Conservation (phyloP, 2,797 vertebrate genomes). For the Coregonus sp. region DNA sequence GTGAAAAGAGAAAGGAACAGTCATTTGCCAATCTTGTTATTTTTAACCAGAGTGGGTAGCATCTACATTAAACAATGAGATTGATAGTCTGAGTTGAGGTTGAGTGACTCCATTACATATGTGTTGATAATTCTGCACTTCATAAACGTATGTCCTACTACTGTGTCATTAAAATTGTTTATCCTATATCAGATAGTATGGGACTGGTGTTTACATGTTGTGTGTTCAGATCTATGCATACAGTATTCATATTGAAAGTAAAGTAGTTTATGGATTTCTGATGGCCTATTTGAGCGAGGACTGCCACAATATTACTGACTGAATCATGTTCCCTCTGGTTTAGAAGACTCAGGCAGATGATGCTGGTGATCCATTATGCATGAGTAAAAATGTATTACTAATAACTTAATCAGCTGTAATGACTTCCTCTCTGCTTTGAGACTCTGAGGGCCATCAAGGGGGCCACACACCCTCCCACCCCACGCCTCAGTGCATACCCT, state of each 20-base stretch:
- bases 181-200: no score
- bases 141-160: not conserved
- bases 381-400: constrained; percentile 60
- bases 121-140: not conserved
- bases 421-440: constrained; percentile 55
- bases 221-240: not conserved
- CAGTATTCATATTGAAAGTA: not conserved
- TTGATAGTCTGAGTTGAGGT: not conserved
- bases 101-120: not conserved
- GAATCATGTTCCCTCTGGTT: constrained; percentile 59
- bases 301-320: constrained; percentile 38
- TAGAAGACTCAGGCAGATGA: constrained; percentile 49
- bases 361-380: constrained; percentile 66
- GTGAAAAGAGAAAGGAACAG: constrained; percentile 43
- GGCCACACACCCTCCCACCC: constrained; percentile 29
- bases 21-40: constrained; percentile 46
- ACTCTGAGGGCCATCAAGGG: constrained; percentile 59
- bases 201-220: not conserved
- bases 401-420: constrained; percentile 73
- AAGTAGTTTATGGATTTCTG: not conserved
- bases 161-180: not conserved
- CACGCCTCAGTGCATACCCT: constrained; percentile 44
- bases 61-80: not conserved
- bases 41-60: constrained; percentile 25
- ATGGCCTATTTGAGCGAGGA: not conserved